Evolutionary conservation across 2,113 vertebrate species (phyloP).

Genomic region (Archilochus colubris): DNA sequence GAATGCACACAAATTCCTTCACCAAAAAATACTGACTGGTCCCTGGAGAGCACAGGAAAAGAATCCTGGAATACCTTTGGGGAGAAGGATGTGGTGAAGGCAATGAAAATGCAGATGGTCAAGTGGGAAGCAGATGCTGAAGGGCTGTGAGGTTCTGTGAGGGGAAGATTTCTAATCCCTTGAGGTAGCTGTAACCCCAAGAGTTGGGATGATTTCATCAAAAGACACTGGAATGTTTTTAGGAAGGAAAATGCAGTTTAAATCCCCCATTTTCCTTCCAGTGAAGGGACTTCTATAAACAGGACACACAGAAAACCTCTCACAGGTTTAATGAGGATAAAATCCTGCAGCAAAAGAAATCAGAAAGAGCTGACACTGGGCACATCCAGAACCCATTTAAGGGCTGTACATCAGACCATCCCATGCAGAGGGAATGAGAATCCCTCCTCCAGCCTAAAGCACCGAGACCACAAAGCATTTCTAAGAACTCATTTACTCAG

Average conservation of each 20-base stretch:
- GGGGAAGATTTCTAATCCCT: not conserved
- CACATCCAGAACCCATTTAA: not conserved
- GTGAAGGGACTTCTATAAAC: not conserved
- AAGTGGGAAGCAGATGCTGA: not conserved
- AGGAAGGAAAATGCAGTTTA: not conserved
- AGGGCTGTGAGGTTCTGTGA: not conserved
- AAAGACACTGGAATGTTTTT: not conserved
- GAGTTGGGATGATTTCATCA: not conserved
- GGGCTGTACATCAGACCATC: not conserved
- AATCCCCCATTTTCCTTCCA: not conserved
- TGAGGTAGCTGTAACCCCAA: not conserved
- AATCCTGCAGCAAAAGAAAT: not conserved
- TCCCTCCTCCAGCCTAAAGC: not conserved
- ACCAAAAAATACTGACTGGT: not conserved
- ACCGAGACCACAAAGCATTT: not conserved
- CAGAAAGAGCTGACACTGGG: constrained; percentile 10
- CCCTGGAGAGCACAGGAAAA: not conserved
- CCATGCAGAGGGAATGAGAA: constrained; percentile 18
- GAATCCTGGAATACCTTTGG: rapidly evolving
- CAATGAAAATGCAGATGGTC: not conserved
- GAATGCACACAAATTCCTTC: not conserved
- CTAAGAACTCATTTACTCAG: constrained; percentile 25
- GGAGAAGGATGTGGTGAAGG: not conserved
- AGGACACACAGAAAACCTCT: not conserved
- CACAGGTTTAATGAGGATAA: not conserved